Conservation (phyloP, 2,797 vertebrate genomes). For the Gymnoscopelus braueri region DNA sequence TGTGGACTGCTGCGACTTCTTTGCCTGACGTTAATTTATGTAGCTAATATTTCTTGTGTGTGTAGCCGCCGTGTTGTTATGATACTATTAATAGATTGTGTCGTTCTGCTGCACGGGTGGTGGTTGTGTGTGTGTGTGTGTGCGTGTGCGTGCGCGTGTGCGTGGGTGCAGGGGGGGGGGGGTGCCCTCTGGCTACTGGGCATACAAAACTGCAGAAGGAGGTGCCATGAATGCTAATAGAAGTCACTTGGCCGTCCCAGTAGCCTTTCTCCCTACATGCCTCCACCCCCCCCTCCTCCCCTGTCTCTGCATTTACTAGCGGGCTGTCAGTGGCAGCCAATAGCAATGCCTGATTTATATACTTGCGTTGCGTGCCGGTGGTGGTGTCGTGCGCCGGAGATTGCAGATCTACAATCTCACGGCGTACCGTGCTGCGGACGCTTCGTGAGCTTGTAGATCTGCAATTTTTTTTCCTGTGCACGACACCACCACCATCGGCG, state of each 20-base stretch:
- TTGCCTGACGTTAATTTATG: conserved; percentile 80
- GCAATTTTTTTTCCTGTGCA: too few relatives aligned
- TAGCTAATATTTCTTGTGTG: conserved; percentile 76
- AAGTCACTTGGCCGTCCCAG: conserved; percentile 59
- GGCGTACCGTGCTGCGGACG: too few relatives aligned
- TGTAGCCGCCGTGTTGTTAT: conserved; percentile 56
- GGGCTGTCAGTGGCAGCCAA: conserved; percentile 66
- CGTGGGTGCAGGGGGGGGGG: conserved; percentile 32
- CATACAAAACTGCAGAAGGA: conserved; percentile 67
- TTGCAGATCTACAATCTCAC: too few relatives aligned
- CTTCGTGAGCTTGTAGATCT: too few relatives aligned
- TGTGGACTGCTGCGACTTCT: conserved; percentile 72
- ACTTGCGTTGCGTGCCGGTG: too few relatives aligned
- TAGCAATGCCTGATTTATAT: conserved; percentile 27
- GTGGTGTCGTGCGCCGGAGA: too few relatives aligned
- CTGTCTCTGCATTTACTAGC: conserved; percentile 54
- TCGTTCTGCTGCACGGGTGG: conserved; percentile 58
- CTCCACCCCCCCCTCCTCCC: conserved; percentile 28
- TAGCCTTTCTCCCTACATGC: conserved; percentile 41
- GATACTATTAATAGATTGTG: conserved; percentile 75
- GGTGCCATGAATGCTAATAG: conserved; percentile 76
- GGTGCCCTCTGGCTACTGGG: conserved; percentile 60
- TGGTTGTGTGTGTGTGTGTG: conserved; percentile 13
- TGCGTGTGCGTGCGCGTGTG: conserved; percentile 28
- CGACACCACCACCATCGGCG: too few relatives aligned